A percentile compares a stretch with the other conserved stretches of the same genome.
These are phyloP conservation scores for Protonemura montana DNA, from an alignment of 2,888 invertebrate species.

Conservation along the genomic window DNA sequence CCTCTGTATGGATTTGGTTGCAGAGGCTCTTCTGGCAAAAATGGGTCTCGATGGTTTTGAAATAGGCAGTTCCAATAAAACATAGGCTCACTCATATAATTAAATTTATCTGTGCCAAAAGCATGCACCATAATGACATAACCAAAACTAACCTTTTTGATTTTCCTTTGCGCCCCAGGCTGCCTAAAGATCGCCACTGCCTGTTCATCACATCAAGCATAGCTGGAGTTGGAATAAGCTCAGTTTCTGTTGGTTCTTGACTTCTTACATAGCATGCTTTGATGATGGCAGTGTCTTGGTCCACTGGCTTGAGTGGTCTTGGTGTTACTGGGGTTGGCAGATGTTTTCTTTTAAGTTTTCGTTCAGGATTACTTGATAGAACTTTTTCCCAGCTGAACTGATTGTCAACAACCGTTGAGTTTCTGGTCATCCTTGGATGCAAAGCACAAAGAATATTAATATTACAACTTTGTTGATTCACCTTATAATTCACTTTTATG, in stretches of 20 bases:
- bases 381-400: conserved; percentile 74
- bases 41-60: no score
- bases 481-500: no score
- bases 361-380: conserved; percentile 70
- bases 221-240: conserved; percentile 69
- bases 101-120: no score
- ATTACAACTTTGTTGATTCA: no score
- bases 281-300: not conserved
- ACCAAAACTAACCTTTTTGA: not conserved
- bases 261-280: not conserved
- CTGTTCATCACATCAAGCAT: conserved; percentile 73
- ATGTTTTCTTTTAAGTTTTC: conserved; percentile 63
- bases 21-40: no score
- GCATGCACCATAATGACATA: no score
- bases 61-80: no score
- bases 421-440: conserved; percentile 45
- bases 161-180: conserved; percentile 22
- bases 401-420: conserved; percentile 52
- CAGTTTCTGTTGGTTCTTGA: conserved; percentile 43
- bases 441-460: not conserved
- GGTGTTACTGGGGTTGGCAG: conserved; percentile 56
- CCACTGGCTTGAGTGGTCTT: conserved; percentile 55
- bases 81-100: no score
- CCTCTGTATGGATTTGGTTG: no score
- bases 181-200: conserved; percentile 57